Evolutionary conservation across 2,888 invertebrate species (phyloP), one percentile per base, ranked within the genome.

Genomic region (Chrysopilus asiliformis): DNA sequence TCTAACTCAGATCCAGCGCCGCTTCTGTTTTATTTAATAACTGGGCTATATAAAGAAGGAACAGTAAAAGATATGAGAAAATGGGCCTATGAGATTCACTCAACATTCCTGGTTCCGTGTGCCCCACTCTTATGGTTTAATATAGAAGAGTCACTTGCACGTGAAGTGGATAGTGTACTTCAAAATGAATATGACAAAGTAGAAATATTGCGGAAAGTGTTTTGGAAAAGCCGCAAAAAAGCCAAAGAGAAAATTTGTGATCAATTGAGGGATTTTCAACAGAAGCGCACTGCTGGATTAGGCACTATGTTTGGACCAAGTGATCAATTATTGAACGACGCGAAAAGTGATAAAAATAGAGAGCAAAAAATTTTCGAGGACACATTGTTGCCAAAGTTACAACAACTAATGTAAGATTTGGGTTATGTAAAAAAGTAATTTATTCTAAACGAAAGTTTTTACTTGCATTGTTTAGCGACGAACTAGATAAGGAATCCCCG

Each of bases 71-170:
- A 97, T 55, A 83, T 95, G 75, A 76, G 89, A 38, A 87, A 93
- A 59, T 98, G 97, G 95, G 95, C 95, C 4, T 97, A 95, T 67
- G 97, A 98, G 71, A 91, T 97, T 55, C 91, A 93, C 66, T 94
- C 94, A 47, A 87, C 89, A 53, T 95, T 95, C 69, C 68, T 91
- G 41, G 84, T 89, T 53, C 91, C 90, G 42, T 77, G 80, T 53
- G 87, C 90, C 49, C 60, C 62, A 7, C 41, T 62, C 12, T 51
- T 58, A 4, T 60, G 59, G 59, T 61, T 55, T 43, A 56, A 54
- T n/a, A 57, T 60, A 22, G 60, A 63, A 52, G 91, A 93, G 56
- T 79, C 79, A 49, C 74, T 89, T 57, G 86, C 87, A 9, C 76
- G 84, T 43, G 89, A 90, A 67, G 87, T 91, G 35, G 90, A 93